Evolutionary conservation across 2,888 invertebrate genomes (phyloP).

Genomic region (Spodoptera littoralis): DNA sequence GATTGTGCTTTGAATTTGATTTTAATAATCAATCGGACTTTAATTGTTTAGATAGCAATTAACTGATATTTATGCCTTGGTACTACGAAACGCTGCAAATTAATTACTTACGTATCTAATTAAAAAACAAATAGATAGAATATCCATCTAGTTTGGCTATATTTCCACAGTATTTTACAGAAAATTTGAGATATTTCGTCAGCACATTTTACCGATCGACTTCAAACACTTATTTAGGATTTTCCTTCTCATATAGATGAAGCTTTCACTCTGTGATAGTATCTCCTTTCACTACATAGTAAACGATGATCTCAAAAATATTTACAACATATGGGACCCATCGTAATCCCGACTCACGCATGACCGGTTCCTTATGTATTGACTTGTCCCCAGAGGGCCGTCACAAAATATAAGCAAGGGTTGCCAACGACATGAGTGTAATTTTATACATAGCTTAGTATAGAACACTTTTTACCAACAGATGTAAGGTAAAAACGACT

Average conservation of each 20-base stretch:
- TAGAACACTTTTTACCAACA: constrained; percentile 41
- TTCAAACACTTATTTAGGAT: neutral
- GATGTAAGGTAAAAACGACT: constrained; percentile 14
- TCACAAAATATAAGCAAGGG: constrained; percentile 61
- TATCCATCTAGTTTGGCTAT: too few relatives aligned
- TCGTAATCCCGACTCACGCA: constrained; percentile 61
- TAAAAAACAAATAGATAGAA: too few relatives aligned
- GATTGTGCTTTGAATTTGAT: neutral
- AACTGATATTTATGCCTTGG: too few relatives aligned
- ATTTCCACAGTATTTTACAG: too few relatives aligned
- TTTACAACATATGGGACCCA: constrained; percentile 56
- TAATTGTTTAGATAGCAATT: too few relatives aligned
- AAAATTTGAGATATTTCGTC: too few relatives aligned
- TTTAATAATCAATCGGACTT: too few relatives aligned
- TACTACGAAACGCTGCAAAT: too few relatives aligned
- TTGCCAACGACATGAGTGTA: constrained; percentile 51
- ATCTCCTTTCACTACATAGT: constrained; percentile 33
- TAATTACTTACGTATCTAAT: too few relatives aligned
- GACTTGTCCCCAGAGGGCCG: constrained; percentile 58
- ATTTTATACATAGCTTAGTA: constrained; percentile 59
- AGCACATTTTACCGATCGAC: neutral
- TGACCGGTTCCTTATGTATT: constrained; percentile 62
- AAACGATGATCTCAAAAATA: constrained; percentile 57
- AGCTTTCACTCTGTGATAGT: constrained; percentile 22
- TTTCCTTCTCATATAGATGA: constrained; percentile 3